Evolutionary conservation across 2,888 invertebrate genomes (phyloP).

Genomic region (Dugesia japonica): DNA sequence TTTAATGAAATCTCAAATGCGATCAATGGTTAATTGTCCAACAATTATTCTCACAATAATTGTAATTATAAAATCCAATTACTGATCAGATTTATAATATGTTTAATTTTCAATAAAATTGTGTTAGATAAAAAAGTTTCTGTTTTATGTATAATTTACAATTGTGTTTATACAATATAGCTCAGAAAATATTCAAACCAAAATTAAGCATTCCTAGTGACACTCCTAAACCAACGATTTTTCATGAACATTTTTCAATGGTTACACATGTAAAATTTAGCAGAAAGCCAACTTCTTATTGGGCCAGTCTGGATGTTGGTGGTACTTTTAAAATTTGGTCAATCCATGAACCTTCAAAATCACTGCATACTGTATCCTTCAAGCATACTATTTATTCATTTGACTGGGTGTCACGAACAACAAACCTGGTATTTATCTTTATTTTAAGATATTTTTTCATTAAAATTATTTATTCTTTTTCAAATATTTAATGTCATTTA

Average conservation of each 20-base stretch:
- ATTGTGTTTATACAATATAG: not conserved
- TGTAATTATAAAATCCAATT: too few relatives aligned
- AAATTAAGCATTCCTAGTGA: not conserved
- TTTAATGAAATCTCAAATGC: too few relatives aligned
- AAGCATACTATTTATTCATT: not conserved
- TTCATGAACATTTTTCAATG: not conserved
- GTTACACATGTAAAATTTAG: not conserved
- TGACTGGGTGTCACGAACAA: not conserved
- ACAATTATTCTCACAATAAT: too few relatives aligned
- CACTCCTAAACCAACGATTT: not conserved
- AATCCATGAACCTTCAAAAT: not conserved
- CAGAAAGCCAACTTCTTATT: not conserved
- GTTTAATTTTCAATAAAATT: too few relatives aligned
- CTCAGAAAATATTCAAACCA: not conserved
- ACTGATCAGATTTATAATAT: too few relatives aligned
- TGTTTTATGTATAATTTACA: too few relatives aligned
- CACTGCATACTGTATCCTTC: not conserved
- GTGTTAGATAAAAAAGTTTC: too few relatives aligned
- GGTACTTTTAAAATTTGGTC: not conserved
- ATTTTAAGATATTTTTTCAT: too few relatives aligned
- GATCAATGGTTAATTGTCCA: too few relatives aligned
- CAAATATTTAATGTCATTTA: too few relatives aligned
- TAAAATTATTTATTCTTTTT: too few relatives aligned
- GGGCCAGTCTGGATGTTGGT: not conserved
- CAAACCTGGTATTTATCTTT: not conserved